Percentiles rank a stretch among this genome's conserved stretches.
Evolutionary conservation across 2,888 invertebrate genomes (phyloP).

Genomic region (Drosophila cracens): DNA sequence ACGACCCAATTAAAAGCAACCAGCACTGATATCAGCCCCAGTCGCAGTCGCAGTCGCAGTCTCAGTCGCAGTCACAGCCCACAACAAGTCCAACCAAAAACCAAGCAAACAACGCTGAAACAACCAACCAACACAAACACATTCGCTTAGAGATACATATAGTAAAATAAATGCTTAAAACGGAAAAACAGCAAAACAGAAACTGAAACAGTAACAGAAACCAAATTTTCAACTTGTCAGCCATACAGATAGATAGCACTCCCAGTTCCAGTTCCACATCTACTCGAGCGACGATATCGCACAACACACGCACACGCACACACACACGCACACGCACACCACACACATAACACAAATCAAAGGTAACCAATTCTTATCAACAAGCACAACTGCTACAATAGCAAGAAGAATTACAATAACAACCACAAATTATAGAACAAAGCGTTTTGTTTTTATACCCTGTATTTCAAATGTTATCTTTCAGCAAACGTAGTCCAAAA

Average conservation of each 20-base stretch:
- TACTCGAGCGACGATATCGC: constrained; percentile 31
- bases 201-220: constrained; percentile 32
- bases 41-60: background rate
- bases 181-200: constrained; percentile 25
- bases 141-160: constrained; percentile 54
- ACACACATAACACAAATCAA: constrained; percentile 58
- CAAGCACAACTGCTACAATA: constrained; percentile 11
- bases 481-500: background rate
- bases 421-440: constrained; percentile 37
- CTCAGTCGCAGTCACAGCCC: background rate
- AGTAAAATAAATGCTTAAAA: constrained; percentile 66
- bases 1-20: constrained; percentile 79
- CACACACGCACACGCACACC: background rate
- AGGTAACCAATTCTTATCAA: constrained; percentile 75
- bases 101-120: constrained; percentile 18
- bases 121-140: constrained; percentile 34
- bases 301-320: constrained; percentile 1
- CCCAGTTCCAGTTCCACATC: constrained; percentile 24
- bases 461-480: background rate
- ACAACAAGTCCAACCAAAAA: constrained; percentile 23
- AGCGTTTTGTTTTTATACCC: constrained; percentile 25
- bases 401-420: constrained; percentile 9
- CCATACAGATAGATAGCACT: constrained; percentile 50
- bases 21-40: constrained; percentile 68
- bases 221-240: constrained; percentile 51